Conservation (phyloP, 2,888 invertebrate genomes). For the Conchocele bisecta region DNA sequence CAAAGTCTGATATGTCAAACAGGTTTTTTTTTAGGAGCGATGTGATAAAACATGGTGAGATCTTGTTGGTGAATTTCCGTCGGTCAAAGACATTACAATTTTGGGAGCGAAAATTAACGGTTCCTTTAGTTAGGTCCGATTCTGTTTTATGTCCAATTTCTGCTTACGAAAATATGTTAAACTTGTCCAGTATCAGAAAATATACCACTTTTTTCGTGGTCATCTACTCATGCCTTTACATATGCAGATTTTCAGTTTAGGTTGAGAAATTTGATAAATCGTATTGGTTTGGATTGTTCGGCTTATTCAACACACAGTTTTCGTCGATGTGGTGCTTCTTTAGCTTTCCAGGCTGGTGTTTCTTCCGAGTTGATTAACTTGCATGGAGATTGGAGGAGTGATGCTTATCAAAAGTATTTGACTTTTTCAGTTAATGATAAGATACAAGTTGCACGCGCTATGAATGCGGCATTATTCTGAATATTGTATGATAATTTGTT, state of each 20-base stretch:
- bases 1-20: too few species aligned
- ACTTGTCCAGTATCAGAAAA: not conserved
- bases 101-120: conserved; percentile 18
- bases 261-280: not conserved
- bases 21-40: too few species aligned
- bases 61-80: conserved; percentile 6
- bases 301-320: conserved; percentile 7
- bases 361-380: conserved; percentile 12
- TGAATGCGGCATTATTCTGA: too few species aligned
- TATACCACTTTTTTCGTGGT: too few species aligned
- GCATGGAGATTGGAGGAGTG: conserved; percentile 15
- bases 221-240: too few species aligned
- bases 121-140: conserved; percentile 17
- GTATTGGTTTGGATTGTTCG: not conserved
- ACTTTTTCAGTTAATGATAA: conserved; percentile 6
- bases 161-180: conserved; percentile 12
- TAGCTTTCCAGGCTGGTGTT: not conserved
- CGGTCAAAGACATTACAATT: conserved; percentile 36
- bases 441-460: conserved; percentile 5
- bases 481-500: too few species aligned
- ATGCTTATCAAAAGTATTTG: conserved; percentile 11
- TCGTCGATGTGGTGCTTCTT: conserved; percentile 4
- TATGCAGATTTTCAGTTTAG: conserved; percentile 9
- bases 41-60: not conserved
- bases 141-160: conserved; percentile 16